These are phyloP conservation scores for Drosophila erecta DNA, from an alignment of 1,140 invertebrate species.

Conservation along the genomic window DNA sequence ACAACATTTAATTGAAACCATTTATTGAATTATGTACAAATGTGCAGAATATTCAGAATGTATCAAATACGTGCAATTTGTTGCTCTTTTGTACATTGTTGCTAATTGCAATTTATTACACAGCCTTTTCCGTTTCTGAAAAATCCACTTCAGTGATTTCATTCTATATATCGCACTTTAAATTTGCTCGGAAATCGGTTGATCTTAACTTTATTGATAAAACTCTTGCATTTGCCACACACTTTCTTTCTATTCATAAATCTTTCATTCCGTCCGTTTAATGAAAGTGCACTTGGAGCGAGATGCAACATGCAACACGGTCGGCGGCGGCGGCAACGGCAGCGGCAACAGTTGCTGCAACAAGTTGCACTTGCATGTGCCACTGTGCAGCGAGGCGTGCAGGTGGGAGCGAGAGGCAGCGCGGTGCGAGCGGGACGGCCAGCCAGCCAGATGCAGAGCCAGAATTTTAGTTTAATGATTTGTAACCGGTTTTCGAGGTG, in stretches of 20 bases:
- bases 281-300: slow-evolving; percentile 62
- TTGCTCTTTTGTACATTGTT: no score
- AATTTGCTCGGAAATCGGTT: neutral
- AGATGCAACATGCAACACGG: slow-evolving; percentile 18
- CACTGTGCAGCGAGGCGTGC: slow-evolving; percentile 52
- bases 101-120: no score
- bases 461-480: slow-evolving; percentile 78
- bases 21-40: no score
- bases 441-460: slow-evolving; percentile 13
- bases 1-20: no score
- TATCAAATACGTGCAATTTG: no score
- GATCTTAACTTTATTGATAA: neutral
- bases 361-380: slow-evolving; percentile 72
- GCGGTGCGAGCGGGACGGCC: slow-evolving; percentile 8
- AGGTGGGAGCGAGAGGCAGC: slow-evolving; percentile 2
- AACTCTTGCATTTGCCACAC: neutral
- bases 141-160: neutral
- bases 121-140: neutral
- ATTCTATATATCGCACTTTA: no score
- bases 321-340: slow-evolving; percentile 53
- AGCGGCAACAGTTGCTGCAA: slow-evolving; percentile 73
- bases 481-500: slow-evolving; percentile 72
- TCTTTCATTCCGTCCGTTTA: slow-evolving; percentile 17
- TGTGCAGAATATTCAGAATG: neutral
- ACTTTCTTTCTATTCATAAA: slow-evolving; percentile 26